Evolutionary conservation across 1,140 invertebrate species (phyloP).

Genomic region (Stenopsyche tienmushanensis): DNA sequence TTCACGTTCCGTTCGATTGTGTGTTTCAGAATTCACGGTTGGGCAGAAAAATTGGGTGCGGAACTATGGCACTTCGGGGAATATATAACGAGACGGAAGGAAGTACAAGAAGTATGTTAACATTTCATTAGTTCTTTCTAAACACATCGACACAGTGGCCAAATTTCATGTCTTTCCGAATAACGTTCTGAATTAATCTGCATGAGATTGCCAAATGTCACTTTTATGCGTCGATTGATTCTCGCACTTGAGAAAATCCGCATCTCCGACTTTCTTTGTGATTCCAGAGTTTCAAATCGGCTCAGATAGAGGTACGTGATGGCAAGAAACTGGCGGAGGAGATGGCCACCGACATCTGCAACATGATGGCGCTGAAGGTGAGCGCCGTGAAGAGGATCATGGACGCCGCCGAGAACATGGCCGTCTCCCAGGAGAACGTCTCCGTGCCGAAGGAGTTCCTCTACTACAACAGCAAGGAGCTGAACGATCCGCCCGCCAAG

Average conservation of each 20-base stretch:
- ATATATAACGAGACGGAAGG: conserved; percentile 69
- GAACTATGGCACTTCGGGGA: conserved; percentile 71
- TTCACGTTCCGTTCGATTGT: too few species aligned
- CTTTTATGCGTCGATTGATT: background rate
- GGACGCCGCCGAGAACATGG: conserved; percentile 76
- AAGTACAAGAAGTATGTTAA: conserved; percentile 62
- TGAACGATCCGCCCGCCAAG: conserved; percentile 56
- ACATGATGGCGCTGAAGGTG: conserved; percentile 82
- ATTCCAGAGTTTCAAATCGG: conserved; percentile 70
- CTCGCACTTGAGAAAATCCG: background rate
- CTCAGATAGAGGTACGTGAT: conserved; percentile 66
- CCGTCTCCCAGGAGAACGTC: conserved; percentile 59
- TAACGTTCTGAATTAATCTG: too few species aligned
- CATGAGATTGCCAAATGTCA: too few species aligned
- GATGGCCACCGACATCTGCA: conserved; percentile 75
- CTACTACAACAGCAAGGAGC: conserved; percentile 75
- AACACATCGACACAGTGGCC: too few species aligned
- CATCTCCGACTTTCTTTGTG: conserved; percentile 40
- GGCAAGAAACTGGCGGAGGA: conserved; percentile 71
- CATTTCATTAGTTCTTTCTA: too few species aligned
- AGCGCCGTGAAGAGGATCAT: conserved; percentile 81
- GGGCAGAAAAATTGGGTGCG: conserved; percentile 70
- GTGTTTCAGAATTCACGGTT: conserved; percentile 66
- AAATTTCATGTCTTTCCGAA: too few species aligned
- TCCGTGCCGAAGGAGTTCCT: conserved; percentile 64